phyloP scores from a whole-genome alignment of 2,888 invertebrate species.

The Eilema caniola region DNA sequence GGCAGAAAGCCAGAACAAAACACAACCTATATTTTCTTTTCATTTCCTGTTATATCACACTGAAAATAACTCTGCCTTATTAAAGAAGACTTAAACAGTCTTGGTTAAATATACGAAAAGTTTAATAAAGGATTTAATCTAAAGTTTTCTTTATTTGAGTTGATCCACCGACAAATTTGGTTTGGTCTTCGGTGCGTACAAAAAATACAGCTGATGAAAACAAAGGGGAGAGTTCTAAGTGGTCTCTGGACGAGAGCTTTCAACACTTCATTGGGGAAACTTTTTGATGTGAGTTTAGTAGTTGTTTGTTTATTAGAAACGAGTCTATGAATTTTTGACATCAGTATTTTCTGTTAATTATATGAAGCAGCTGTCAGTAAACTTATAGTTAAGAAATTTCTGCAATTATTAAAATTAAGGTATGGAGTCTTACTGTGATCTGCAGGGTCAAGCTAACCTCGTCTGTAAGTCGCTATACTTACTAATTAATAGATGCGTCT shows the following conservation, averaged over 20 bases:
- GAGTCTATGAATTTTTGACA: slow-evolving; percentile 18
- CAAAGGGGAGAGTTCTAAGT: slow-evolving; percentile 16
- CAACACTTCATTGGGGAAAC: slow-evolving; percentile 17
- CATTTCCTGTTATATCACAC: slow-evolving; percentile 27
- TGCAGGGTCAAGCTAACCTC: too few species aligned
- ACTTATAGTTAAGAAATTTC: background rate
- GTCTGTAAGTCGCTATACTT: too few species aligned
- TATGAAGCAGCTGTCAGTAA: slow-evolving; percentile 1
- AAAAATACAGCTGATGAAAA: slow-evolving; percentile 9
- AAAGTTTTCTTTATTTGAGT: slow-evolving; percentile 1
- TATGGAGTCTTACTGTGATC: too few species aligned
- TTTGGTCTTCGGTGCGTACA: background rate
- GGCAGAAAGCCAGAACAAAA: slow-evolving; percentile 21
- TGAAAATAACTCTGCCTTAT: slow-evolving; percentile 27
- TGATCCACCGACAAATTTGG: background rate
- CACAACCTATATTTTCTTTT: slow-evolving; percentile 31
- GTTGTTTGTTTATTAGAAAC: slow-evolving; percentile 18
- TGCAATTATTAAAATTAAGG: background rate
- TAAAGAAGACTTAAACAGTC: slow-evolving; percentile 26
- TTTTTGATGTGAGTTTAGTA: slow-evolving; percentile 23
- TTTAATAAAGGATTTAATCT: slow-evolving; percentile 7
- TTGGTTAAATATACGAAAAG: background rate
- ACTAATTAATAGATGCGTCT: too few species aligned
- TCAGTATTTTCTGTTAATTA: slow-evolving; percentile 6
- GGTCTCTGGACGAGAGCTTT: slow-evolving; percentile 13